Base-by-base conservation (phyloP, 2,113 vertebrate genomes). In the Dasyornis broadbenti region DNA sequence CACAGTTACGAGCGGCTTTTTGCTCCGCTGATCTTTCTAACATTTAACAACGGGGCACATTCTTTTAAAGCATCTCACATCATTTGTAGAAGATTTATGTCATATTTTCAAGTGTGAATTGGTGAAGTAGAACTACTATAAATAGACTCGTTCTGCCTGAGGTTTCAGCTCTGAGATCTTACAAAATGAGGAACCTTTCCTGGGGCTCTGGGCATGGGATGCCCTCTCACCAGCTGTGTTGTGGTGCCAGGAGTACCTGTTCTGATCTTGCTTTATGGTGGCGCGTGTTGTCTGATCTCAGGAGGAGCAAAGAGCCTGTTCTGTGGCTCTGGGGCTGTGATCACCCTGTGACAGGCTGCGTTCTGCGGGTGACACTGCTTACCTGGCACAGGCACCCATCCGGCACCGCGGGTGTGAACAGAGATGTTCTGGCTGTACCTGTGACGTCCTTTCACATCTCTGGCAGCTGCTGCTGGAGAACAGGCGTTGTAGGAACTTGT, bases 391-490 rank as follows among this genome's bases (percentile, higher is more conserved):
- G 69, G 50, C 3, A 1, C 70, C 35, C n/a, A 3, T 9, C 71
- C 82, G 31, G 75, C 60, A 6, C 4, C 0, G 0, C 21, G 82
- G 52, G 6, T 35, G 44, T 26, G 52, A 66, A 0, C 50, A 65
- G 60, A 45, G 39, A 17, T 31, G 40, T 7, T 75, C 45, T 60
- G 31, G 37, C 42, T 54, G 17, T 4, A 0, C 5, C 52, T 31
- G 9, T 23, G 59, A 54, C 42, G 42, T 9, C 59, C 90, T 71
- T 52, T 31, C n/a, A 3, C 5, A 1, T 0, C 4, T 8, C 60
- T 68, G 59, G n/a, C 89, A 92, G 80, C 53, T 49, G 52, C 33
- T 84, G 22, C 26, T 81, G 40, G 80, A 61, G 66, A 88, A 11
- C 35, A 49, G 66, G 35, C 27, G 10, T 3, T 50, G 54, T n/a